Conservation (phyloP, 2,888 invertebrate species). For the Caenorhabditis macrosperma region DNA sequence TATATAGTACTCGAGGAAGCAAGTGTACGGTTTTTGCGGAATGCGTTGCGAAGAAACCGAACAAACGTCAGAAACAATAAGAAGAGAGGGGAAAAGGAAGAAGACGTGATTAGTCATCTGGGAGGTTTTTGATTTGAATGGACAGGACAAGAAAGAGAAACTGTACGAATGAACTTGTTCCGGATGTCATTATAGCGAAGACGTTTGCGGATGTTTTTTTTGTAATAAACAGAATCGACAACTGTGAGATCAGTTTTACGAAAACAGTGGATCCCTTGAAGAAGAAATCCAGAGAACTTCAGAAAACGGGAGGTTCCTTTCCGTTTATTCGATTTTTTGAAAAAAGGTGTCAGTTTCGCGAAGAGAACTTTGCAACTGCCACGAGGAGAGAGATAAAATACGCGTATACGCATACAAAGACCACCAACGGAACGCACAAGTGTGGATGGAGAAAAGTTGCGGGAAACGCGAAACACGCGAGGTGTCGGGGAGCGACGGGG, state of each 20-base stretch:
- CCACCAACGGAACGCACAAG: background rate
- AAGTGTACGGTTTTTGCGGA: background rate
- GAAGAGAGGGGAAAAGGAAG: too few relatives aligned
- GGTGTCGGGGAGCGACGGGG: background rate
- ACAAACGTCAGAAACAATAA: background rate
- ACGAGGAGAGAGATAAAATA: background rate
- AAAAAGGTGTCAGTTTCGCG: too few relatives aligned
- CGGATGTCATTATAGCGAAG: background rate
- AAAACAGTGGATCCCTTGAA: too few relatives aligned
- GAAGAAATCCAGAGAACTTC: too few relatives aligned
- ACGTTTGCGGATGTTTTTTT: background rate
- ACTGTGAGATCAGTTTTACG: too few relatives aligned
- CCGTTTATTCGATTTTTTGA: too few relatives aligned
- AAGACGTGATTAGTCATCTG: constrained; percentile 24
- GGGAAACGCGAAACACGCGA: background rate
- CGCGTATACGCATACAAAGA: background rate
- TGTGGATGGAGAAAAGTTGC: constrained; percentile 2
- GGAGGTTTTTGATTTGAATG: constrained; percentile 9
- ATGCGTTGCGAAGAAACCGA: background rate
- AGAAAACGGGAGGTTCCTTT: too few relatives aligned
- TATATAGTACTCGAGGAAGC: background rate
- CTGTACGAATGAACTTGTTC: constrained; percentile 1
- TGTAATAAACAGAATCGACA: too few relatives aligned
- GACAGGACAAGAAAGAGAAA: background rate
- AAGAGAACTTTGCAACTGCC: too few relatives aligned